Base-by-base conservation (phyloP, 2,797 vertebrate genomes). In the Leuciscus waleckii region DNA sequence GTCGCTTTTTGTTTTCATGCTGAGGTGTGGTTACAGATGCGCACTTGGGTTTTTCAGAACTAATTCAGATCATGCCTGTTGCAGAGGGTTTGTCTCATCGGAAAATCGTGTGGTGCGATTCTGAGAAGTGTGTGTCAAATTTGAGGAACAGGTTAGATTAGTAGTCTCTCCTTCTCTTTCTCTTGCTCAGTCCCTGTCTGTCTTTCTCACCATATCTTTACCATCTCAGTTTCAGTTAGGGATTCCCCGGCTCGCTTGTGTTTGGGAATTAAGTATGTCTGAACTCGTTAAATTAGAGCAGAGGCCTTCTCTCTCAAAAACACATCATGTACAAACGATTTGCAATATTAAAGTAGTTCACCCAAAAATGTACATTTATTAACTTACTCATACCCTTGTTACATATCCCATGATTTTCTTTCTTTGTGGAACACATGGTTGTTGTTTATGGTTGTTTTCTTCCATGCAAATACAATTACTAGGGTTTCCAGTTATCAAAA, bases 71-170 rank as follows among this genome's bases (percentile, higher is more conserved):
- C 49, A n/a, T 76, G 81, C 46, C 54, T 61, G 32, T 61, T 84
- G 85, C 19, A 7, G 19, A 43, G 29, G 21, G 56, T 67, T 81
- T 29, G 56, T 73, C 83, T 84, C 23, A 4, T 35, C 68, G 81
- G 77, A 78, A 81, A 70, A 23, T 37, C 2, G 49, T 54, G 77
- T 85, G 86, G 88, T 80, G 84, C 76, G 46, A 49, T 73, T 78
- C 56, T 81, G 37, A 81, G 67, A 85, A n/a, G 76, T 41, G 32
- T 19, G 37, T 86, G 82, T 58, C 17, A 35, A 21, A 68, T 71
- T 74, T 85, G 19, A 82, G 61, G 73, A 87, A 82, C 65, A 67
- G 54, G 26, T 49, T 77, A 39, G 75, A 84, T 84, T 68, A 84
- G 83, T 79, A 7, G 32, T 32, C 37, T 70, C 75, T 78, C 82